Evolutionary conservation across 2,888 invertebrate genomes (phyloP), one percentile per base, ranked within the genome.

Genomic region (Colletes collaris): DNA sequence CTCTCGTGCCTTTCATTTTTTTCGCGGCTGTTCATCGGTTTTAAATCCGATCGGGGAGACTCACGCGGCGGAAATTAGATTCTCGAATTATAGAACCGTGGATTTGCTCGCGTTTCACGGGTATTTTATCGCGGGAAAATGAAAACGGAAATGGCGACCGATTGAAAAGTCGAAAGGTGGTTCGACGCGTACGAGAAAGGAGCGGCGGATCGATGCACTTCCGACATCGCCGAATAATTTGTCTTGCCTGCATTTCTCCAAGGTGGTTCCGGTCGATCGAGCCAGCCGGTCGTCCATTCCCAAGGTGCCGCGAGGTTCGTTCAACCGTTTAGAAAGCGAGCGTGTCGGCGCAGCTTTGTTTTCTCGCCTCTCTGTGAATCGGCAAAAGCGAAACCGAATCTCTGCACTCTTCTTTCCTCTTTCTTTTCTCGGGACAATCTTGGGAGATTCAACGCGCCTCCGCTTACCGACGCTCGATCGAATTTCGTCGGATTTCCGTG

Each of bases 281-380:
- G 65, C 67, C 79, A 71, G 63, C 19, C 52, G 35, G 3, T 64
- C 59, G 66, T 55, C 50, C 62, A 67, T 77, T 84, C 84, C 56
- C 82, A 74, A 72, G 76, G 63, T 52, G 74, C 52, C 27, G 37
- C 58, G 55, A 19, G 81, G 76, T 84, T 84, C 86, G 80, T 86
- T 86, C 84, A 80, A 84, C 81, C 86, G 84, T 84, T 84, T 86
- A 86, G 86, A 86, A 86, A 86, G 86, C 83, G 86, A 84, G 62
- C 75, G 81, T 79, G 66, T 73, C 66, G 60, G 62, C 44, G 68
- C 65, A 74, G 72, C 83, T 86, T 86, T 86, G 78, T 84, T 80
- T 83, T 82, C 81, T 86, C 84, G 83, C 66, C 76, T 80, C 53
- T 64, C 74, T 79, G 81, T 73, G 86, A 80, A 82, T 84, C 76